phyloP scores from a whole-genome alignment of 2,113 vertebrate species.

The Oreamnos americanus region DNA sequence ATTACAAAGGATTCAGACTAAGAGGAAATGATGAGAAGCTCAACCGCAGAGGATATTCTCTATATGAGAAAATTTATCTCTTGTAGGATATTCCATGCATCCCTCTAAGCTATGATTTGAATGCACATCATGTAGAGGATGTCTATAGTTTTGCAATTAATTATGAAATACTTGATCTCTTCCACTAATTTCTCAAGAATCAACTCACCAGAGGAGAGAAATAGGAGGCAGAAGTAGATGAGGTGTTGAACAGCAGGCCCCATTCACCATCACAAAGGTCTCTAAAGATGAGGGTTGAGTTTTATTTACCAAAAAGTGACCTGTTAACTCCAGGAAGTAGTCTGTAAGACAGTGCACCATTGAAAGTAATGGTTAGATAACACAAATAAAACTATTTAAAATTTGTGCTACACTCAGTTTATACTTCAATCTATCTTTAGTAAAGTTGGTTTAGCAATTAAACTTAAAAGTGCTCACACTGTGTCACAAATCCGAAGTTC shows the following conservation, averaged over 20 bases:
- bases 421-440: neutral
- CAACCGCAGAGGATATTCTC: neutral
- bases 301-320: neutral
- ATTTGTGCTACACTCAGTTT: neutral
- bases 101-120: neutral
- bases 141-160: neutral
- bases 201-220: neutral
- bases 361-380: neutral
- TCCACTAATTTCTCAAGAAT: neutral
- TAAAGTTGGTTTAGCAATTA: neutral
- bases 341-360: neutral
- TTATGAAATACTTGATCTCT: neutral
- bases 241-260: fast-evolving
- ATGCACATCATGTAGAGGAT: neutral
- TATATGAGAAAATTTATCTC: neutral
- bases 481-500: neutral
- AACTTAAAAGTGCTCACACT: neutral
- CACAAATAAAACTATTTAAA: neutral
- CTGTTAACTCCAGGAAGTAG: neutral
- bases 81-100: neutral
- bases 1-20: neutral
- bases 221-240: neutral
- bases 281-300: neutral
- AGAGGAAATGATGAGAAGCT: neutral
- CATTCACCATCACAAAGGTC: neutral